A percentile compares a stretch with the other conserved stretches of the same genome.
phyloP scores from a whole-genome alignment of 2,797 vertebrate species.

The Psittacula echo region DNA sequence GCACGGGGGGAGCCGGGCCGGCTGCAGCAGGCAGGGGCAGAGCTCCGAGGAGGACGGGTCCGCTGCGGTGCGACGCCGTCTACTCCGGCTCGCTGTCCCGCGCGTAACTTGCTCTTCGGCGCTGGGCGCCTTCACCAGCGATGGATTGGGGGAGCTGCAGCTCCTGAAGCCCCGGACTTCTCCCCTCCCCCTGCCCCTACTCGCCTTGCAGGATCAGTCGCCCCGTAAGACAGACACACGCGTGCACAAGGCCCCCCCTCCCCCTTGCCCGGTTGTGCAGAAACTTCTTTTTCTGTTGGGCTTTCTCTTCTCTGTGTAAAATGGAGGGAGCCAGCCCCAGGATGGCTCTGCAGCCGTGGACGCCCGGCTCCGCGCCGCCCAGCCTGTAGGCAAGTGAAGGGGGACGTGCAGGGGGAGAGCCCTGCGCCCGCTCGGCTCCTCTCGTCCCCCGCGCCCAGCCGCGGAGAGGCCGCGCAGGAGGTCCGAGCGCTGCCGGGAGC shows the following conservation, averaged over 20 bases:
- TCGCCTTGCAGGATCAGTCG: conserved; percentile 32
- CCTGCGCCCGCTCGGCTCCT: conserved; percentile 52
- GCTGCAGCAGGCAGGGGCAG: neutral
- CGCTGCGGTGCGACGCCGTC: conserved; percentile 36
- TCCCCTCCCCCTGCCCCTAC: conserved; percentile 28
- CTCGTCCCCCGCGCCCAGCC: neutral
- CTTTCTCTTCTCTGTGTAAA: conserved; percentile 53
- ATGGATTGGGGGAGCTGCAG: conserved; percentile 52
- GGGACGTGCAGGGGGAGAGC: conserved; percentile 20
- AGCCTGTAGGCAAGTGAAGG: conserved; percentile 48
- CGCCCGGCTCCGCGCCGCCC: conserved; percentile 57
- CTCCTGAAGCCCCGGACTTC: conserved; percentile 49
- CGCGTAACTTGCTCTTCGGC: conserved; percentile 12
- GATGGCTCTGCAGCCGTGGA: conserved; percentile 52
- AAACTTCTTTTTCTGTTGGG: conserved; percentile 46
- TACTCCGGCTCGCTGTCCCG: neutral
- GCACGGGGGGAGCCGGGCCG: neutral
- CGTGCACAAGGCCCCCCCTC: conserved; percentile 15
- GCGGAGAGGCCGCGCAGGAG: conserved; percentile 35
- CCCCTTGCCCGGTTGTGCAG: conserved; percentile 35
- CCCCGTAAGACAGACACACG: conserved; percentile 53
- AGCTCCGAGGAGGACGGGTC: neutral
- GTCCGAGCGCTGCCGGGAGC: conserved; percentile 56
- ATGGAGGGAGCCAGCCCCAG: conserved; percentile 73
- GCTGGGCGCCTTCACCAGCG: neutral